Conservation (phyloP, 2,797 vertebrate genomes). For the Cossypha polioptera region DNA sequence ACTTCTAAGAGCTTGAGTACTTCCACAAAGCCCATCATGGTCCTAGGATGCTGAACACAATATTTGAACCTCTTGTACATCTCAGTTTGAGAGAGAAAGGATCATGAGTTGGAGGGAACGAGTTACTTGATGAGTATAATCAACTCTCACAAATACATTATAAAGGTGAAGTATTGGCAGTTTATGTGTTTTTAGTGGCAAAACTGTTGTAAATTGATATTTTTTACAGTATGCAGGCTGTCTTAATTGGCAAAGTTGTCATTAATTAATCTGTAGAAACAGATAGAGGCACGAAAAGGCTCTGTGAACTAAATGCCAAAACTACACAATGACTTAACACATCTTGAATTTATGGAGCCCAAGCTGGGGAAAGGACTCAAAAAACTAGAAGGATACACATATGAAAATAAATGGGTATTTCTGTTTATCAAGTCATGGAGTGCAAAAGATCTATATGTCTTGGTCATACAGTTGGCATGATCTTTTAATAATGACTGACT, state of each 20-base stretch:
- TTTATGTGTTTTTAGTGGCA: background rate
- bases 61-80: background rate
- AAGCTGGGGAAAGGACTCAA: background rate
- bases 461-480: background rate
- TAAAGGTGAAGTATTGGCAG: background rate
- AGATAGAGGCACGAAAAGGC: background rate
- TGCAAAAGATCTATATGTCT: background rate
- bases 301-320: background rate
- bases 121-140: background rate
- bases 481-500: background rate
- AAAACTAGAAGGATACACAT: background rate
- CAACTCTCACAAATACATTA: background rate
- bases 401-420: background rate
- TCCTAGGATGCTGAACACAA: fast-evolving
- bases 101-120: background rate
- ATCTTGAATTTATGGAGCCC: background rate
- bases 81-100: background rate
- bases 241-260: background rate
- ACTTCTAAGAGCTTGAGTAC: background rate
- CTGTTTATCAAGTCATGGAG: background rate
- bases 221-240: background rate
- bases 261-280: background rate
- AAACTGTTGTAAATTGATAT: background rate
- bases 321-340: background rate
- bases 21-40: background rate